Evolutionary conservation across 2,888 invertebrate species (phyloP), one percentile per base, ranked within the genome.

Genomic region (Ophion ellenae): DNA sequence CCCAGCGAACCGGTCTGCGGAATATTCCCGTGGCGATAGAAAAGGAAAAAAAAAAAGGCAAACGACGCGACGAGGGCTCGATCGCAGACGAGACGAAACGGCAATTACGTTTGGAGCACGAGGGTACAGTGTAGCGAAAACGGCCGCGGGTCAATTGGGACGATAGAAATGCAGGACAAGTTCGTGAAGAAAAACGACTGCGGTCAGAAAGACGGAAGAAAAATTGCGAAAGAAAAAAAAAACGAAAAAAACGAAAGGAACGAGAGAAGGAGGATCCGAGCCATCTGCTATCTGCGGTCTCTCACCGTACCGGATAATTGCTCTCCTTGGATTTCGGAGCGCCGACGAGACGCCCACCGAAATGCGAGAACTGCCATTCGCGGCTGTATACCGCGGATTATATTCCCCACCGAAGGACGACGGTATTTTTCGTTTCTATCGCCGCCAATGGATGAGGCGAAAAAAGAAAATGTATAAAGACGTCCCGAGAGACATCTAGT

Each of bases 251-350:
- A 36, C 32, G 28, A 73, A 11, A 17, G 20, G n/a, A 45, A 61
- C 20, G 66, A 59, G 73, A 36, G 36, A 59, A 73, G 36, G 67
- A 61, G 61, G 70, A 59, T 71, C 53, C 32, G 76, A 77, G 83
- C 85, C 87, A 87, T 87, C 85, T 87, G 87, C 81, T 32, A 32
- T 83, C 40, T 70, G 70, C 64, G 78, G 47, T 40, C 74, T 74
- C 40, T 64, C 20, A 7, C 11, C 73, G 67, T 28, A 63, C 45
- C 61, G 75, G 74, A 76, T 87, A 87, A 87, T 85, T 87, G 83
- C 85, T 85, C 83, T 83, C 81, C 81, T 81, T 67, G 85, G 76
- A 87, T 85, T 87, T 85, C 47, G 75, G 75, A 70, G 71, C 59
- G 63, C 64, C 66, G 64, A 70, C 71, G 69, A 70, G 80, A 85